These are phyloP conservation scores for Sphinx pinastri DNA, from an alignment of 2,888 invertebrate genomes.

Conservation along the genomic window DNA sequence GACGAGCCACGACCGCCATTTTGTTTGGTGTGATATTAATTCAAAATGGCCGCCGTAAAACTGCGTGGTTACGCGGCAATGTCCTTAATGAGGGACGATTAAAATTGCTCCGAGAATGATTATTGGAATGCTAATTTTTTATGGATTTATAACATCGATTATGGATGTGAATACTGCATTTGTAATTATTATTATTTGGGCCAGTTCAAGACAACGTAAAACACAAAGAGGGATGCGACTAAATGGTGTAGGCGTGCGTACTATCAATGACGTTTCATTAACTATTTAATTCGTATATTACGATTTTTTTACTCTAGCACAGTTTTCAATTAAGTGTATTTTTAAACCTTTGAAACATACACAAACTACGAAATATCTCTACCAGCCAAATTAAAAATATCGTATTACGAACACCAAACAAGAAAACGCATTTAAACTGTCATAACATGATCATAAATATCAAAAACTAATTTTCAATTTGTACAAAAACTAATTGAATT, in stretches of 20 bases:
- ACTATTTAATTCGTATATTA: neutral
- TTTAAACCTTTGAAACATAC: too few relatives aligned
- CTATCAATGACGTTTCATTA: neutral
- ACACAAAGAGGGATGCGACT: too few relatives aligned
- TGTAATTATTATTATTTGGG: neutral
- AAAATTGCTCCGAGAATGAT: conserved; percentile 67
- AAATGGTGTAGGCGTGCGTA: neutral
- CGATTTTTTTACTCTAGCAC: too few relatives aligned
- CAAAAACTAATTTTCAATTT: conserved; percentile 12
- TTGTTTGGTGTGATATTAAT: conserved; percentile 77
- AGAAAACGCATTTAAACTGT: neutral
- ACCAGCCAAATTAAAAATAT: neutral
- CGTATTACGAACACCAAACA: neutral
- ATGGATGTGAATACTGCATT: conserved; percentile 3
- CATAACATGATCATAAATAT: neutral
- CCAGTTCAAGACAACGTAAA: neutral
- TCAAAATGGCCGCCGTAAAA: conserved; percentile 76
- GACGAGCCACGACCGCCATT: conserved; percentile 59
- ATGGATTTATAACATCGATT: conserved; percentile 10
- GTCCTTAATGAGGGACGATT: conserved; percentile 78
- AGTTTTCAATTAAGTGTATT: too few relatives aligned
- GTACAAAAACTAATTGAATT: conserved; percentile 33
- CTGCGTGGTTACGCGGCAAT: conserved; percentile 70
- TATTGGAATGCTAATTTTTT: conserved; percentile 65
- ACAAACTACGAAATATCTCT: too few relatives aligned